A percentile compares a stretch with the other conserved stretches of the same genome.
Evolutionary conservation across 2,888 invertebrate genomes (phyloP).

Genomic region (Nymphalis urticae): DNA sequence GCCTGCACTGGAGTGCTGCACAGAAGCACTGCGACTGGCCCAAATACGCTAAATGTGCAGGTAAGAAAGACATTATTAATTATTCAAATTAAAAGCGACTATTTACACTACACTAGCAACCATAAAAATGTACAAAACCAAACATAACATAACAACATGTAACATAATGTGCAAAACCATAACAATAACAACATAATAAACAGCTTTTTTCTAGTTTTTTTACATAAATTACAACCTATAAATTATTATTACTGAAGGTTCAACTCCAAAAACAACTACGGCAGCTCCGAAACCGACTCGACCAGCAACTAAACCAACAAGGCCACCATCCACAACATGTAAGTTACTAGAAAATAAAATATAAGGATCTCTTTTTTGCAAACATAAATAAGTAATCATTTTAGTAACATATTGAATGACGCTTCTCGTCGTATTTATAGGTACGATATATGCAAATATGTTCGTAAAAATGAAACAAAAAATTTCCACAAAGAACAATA

Average conservation of each 20-base stretch:
- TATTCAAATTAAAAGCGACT: background rate
- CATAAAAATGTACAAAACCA: too few species aligned
- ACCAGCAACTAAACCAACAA: conserved; percentile 55
- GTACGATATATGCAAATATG: too few species aligned
- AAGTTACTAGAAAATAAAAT: conserved; percentile 17
- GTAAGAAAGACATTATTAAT: conserved; percentile 43
- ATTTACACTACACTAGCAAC: too few species aligned
- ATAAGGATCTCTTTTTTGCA: background rate
- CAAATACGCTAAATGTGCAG: conserved; percentile 84
- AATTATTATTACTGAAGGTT: conserved; percentile 33
- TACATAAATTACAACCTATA: too few species aligned
- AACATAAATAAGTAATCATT: background rate
- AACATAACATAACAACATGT: too few species aligned
- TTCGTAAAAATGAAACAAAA: background rate
- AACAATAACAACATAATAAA: too few species aligned
- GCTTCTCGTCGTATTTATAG: too few species aligned
- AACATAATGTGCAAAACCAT: too few species aligned
- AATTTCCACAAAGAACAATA: too few species aligned
- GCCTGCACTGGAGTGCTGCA: conserved; percentile 89
- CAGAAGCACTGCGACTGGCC: conserved; percentile 92
- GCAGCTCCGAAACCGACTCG: conserved; percentile 57
- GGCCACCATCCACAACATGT: conserved; percentile 47
- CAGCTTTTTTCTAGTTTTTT: background rate
- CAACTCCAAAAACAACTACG: conserved; percentile 51
- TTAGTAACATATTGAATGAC: background rate